Evolutionary conservation across 2,113 vertebrate genomes (phyloP).

Genomic region (Pongo pygmaeus): DNA sequence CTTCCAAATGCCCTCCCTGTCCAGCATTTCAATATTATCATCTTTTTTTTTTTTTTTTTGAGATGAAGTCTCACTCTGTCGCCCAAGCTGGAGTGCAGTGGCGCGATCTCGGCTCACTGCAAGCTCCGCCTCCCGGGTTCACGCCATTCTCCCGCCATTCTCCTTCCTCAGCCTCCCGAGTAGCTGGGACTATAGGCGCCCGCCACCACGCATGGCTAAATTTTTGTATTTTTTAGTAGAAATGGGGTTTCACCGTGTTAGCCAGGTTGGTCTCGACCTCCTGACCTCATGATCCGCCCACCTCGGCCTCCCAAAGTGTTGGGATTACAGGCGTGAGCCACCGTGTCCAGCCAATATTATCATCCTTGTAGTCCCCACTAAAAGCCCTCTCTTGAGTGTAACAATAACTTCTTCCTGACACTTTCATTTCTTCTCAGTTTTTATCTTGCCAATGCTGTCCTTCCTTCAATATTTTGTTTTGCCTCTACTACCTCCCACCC

Average conservation of each 20-base stretch:
- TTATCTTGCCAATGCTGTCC: background rate
- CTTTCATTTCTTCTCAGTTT: background rate
- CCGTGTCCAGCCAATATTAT: background rate
- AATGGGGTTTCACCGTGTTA: too few species aligned
- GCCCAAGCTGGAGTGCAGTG: too few species aligned
- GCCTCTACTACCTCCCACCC: background rate
- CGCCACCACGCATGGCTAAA: accelerated
- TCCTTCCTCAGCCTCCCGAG: too few species aligned
- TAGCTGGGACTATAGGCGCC: too few species aligned
- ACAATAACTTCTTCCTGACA: background rate
- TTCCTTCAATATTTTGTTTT: constrained; percentile 15
- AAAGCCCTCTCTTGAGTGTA: background rate
- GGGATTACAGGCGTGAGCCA: too few species aligned
- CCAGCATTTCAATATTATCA: background rate
- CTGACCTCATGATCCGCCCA: too few species aligned
- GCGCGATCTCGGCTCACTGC: too few species aligned
- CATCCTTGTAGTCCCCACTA: background rate
- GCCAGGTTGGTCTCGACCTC: too few species aligned
- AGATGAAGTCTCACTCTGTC: too few species aligned
- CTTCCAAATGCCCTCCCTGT: background rate
- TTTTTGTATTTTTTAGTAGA: too few species aligned
- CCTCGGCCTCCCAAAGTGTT: too few species aligned
- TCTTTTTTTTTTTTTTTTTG: background rate
- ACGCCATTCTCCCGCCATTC: accelerated
- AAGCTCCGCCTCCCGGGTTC: too few species aligned